A percentile compares a stretch with the other conserved stretches of the same genome.
These are phyloP conservation scores for Sepioteuthis lessoniana DNA, from an alignment of 2,888 invertebrate genomes.

Conservation along the genomic window DNA sequence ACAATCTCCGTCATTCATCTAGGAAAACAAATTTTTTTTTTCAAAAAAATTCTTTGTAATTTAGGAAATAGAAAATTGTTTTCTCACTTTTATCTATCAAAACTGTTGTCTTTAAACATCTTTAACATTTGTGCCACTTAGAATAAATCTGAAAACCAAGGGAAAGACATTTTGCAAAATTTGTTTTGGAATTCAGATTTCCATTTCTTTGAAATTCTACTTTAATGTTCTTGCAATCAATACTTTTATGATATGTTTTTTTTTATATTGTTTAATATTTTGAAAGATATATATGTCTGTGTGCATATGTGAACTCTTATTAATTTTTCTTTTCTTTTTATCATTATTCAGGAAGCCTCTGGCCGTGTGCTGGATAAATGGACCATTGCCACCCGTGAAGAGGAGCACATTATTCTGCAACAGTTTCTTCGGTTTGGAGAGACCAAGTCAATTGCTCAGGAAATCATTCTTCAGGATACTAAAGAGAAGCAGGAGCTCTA, in stretches of 20 bases:
- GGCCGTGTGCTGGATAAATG: slow-evolving; percentile 89
- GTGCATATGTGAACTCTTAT: neutral
- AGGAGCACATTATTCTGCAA: slow-evolving; percentile 92
- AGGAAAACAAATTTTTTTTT: too few species aligned
- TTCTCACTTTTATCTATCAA: too few species aligned
- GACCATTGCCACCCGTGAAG: slow-evolving; percentile 89
- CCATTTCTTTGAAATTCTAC: neutral
- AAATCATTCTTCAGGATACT: slow-evolving; percentile 77
- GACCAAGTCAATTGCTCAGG: slow-evolving; percentile 87
- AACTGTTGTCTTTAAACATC: neutral
- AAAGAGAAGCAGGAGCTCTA: slow-evolving; percentile 69
- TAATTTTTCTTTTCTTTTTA: slow-evolving; percentile 36
- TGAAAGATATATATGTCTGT: neutral
- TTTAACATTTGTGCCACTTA: neutral
- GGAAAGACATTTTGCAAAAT: neutral
- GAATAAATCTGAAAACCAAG: neutral
- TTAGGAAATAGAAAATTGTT: neutral
- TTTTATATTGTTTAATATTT: too few species aligned
- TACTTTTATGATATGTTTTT: neutral
- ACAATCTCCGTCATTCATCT: too few species aligned
- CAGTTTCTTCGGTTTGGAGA: slow-evolving; percentile 93
- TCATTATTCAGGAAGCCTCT: slow-evolving; percentile 82
- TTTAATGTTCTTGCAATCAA: neutral
- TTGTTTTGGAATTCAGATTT: neutral
- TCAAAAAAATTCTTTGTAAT: too few species aligned